Evolutionary conservation across 2,888 invertebrate genomes (phyloP).

Genomic region (Andrena dorsata): DNA sequence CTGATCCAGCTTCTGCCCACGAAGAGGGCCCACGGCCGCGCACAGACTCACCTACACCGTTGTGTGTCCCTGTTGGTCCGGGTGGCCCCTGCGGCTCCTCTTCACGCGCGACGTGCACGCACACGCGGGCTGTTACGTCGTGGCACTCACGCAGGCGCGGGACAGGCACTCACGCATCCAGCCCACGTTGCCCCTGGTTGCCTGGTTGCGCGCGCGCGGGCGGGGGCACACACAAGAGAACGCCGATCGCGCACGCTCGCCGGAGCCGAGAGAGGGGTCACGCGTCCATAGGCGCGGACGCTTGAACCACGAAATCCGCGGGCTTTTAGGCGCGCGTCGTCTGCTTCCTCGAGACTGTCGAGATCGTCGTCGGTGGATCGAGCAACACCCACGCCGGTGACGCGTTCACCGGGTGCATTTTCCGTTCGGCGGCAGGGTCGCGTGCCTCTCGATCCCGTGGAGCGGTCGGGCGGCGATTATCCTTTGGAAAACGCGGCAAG

Average conservation of each 20-base stretch:
- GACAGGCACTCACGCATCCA: conserved; percentile 69
- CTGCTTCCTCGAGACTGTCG: conserved; percentile 5
- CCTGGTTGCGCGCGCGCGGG: conserved; percentile 39
- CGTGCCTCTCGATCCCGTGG: background rate
- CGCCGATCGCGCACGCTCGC: conserved; percentile 49
- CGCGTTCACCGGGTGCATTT: conserved; percentile 49
- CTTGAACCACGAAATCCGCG: conserved; percentile 28
- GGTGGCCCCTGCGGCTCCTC: conserved; percentile 66
- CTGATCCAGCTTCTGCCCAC: conserved; percentile 7
- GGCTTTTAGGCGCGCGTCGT: conserved; percentile 16
- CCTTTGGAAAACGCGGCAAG: conserved; percentile 21
- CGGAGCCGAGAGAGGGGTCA: conserved; percentile 52
- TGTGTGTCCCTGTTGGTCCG: conserved; percentile 57
- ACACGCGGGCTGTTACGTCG: conserved; percentile 59
- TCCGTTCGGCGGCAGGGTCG: background rate
- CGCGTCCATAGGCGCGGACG: conserved; percentile 56
- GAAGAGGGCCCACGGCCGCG: background rate
- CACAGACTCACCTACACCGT: conserved; percentile 58
- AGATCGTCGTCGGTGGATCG: conserved; percentile 1
- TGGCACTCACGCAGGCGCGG: conserved; percentile 66
- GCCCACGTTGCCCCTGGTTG: conserved; percentile 61
- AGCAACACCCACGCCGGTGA: conserved; percentile 59
- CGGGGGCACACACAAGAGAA: conserved; percentile 23
- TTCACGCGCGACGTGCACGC: conserved; percentile 64
- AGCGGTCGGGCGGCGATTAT: background rate